Base-by-base conservation (phyloP, 2,797 vertebrate species). In the Tiaroga cobitis region DNA sequence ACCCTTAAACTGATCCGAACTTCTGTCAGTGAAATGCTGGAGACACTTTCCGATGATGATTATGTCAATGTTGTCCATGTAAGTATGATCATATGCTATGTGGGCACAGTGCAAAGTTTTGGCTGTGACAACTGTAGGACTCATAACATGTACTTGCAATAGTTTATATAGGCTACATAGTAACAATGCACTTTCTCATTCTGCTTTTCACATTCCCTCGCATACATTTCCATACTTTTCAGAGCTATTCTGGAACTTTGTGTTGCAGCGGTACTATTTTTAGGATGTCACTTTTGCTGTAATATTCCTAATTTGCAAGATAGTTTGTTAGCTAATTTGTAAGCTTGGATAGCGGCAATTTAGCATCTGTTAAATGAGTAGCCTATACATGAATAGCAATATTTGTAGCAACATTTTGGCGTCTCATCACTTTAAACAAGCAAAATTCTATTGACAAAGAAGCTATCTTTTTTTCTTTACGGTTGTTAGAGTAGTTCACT, bases 51-150 rank as follows among this genome's bases (percentile, higher is more conserved):
- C 2, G 98, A 99, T 1, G 98, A 99, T 5, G 98, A 99, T 91
- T 99, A 98, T 68, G 98, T 99, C 92, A 99, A 99, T 72, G 97
- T 99, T n/a, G 98, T 99, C 92, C 97, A 97, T 67, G 98, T 99
- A 91, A 98, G 98, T 99, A 65, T 86, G 46, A 32, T 39, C 26
- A 26, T 51, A n/a, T 16, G 24, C 61, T 18, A 24, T 54, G 21
- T 39, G 26, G 26, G 5, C 10, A 24, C 72, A 56, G 18, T 37
- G 49, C 26, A 32, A 19, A 73, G n/a, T 73, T 29, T 73, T 46
- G 7, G 26, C n/a, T 29, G 15, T 46, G n/a, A 18, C 15, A 46
- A 73, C n/a, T 4, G 0, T 73, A 18, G 43, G 26, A 49, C 32
- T 56, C 49, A 0, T 11, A 5, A 26, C 26, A 65, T 65, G 15